phyloP scores from a whole-genome alignment of 2,888 invertebrate species.

The Artemia sinica region DNA sequence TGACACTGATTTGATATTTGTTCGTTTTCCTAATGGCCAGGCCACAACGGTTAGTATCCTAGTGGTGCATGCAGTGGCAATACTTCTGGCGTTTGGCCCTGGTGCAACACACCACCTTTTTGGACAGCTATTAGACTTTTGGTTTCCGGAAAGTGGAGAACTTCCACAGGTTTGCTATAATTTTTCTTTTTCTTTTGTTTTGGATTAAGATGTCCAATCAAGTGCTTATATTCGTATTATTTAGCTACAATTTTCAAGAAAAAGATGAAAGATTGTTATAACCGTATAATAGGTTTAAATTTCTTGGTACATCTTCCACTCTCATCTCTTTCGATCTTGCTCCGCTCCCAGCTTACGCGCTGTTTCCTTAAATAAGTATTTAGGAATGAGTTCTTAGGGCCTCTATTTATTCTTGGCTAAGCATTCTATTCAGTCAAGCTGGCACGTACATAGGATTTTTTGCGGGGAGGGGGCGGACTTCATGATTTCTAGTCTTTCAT shows the following conservation, averaged over 20 bases:
- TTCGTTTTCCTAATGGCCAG: conserved; percentile 57
- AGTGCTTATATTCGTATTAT: no score
- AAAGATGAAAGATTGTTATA: background rate
- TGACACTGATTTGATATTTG: conserved; percentile 53
- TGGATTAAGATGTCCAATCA: no score
- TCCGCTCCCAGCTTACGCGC: background rate
- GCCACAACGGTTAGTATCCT: conserved; percentile 54
- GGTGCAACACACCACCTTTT: conserved; percentile 31
- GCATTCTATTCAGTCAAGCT: no score
- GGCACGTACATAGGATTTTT: no score
- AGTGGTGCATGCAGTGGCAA: conserved; percentile 66
- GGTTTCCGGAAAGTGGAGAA: conserved; percentile 58
- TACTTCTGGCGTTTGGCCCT: conserved; percentile 46
- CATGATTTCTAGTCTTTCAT: no score
- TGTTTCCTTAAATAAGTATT: no score
- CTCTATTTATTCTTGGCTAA: no score
- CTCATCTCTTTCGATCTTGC: background rate
- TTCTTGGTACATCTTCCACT: background rate
- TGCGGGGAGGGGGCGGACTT: no score
- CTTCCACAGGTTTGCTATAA: conserved; percentile 39
- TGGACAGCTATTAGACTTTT: conserved; percentile 52
- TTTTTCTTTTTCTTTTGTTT: no score
- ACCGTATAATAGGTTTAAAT: background rate
- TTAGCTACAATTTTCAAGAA: background rate
- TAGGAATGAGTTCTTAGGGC: no score